These are phyloP conservation scores for Leptobrachium ailaonicum DNA, from an alignment of 2,113 vertebrate genomes.

Conservation along the genomic window DNA sequence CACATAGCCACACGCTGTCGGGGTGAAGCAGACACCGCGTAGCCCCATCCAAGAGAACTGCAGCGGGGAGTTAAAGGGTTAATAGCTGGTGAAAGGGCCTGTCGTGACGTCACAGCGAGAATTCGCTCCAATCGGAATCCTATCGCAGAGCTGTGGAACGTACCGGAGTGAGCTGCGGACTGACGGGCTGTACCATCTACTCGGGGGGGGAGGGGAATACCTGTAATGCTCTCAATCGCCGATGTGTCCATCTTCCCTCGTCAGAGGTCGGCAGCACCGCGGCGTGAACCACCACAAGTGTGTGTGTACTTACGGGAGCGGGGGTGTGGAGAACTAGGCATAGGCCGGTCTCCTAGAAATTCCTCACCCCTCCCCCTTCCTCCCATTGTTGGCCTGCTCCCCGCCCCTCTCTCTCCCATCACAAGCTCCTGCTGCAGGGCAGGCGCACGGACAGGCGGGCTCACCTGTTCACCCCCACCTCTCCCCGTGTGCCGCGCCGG, in stretches of 20 bases:
- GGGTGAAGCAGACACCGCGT: neutral
- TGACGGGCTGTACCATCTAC: conserved; percentile 35
- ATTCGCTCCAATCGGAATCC: conserved; percentile 6
- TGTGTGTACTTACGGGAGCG: neutral
- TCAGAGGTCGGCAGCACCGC: no score
- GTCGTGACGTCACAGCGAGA: neutral
- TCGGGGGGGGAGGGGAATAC: neutral
- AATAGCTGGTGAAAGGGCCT: neutral
- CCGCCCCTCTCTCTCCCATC: conserved; percentile 24
- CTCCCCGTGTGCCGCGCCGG: conserved; percentile 25
- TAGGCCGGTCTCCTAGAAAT: neutral
- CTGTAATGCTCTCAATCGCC: neutral
- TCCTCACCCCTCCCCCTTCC: neutral
- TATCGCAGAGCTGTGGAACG: neutral
- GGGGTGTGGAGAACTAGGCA: neutral
- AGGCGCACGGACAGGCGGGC: conserved; percentile 7
- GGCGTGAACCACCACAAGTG: no score
- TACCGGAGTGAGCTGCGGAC: conserved; percentile 5
- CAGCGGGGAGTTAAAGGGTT: neutral
- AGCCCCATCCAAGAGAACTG: no score
- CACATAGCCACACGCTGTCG: no score
- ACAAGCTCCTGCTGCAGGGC: conserved; percentile 34
- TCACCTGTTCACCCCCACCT: neutral
- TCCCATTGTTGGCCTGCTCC: conserved; percentile 30
- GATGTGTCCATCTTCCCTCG: neutral